These are phyloP conservation scores for Tribolium castaneum DNA, from an alignment of 1,140 invertebrate species.

Conservation along the genomic window DNA sequence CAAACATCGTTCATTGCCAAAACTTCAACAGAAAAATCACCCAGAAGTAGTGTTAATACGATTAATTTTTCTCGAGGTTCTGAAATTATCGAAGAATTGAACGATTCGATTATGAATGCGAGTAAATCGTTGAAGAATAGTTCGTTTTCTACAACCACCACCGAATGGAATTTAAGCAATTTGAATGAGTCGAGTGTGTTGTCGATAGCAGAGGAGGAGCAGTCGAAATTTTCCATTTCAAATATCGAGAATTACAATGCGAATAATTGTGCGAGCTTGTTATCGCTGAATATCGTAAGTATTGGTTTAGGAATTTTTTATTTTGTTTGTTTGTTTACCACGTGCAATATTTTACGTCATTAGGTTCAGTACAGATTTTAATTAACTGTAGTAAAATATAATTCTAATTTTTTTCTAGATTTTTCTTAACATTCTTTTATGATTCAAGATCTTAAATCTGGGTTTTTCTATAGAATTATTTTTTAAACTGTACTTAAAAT, in stretches of 20 bases:
- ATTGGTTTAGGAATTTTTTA: neutral
- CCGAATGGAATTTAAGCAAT: neutral
- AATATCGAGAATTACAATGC: neutral
- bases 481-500: too few relatives aligned
- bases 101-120: neutral
- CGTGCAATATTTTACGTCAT: too few relatives aligned
- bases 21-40: neutral
- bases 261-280: constrained; percentile 19
- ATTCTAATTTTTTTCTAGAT: too few relatives aligned
- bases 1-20: constrained; percentile 47
- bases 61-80: constrained; percentile 59
- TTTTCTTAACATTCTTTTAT: too few relatives aligned
- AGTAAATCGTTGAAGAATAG: neutral
- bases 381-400: too few relatives aligned
- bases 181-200: neutral
- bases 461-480: too few relatives aligned
- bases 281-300: constrained; percentile 25
- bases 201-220: neutral
- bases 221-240: constrained; percentile 1
- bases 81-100: constrained; percentile 37
- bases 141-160: neutral
- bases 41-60: constrained; percentile 8
- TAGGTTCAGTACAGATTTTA: neutral
- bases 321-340: neutral
- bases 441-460: too few relatives aligned